phyloP scores from a whole-genome alignment of 2,888 invertebrate genomes.

The Zygothrica quintamaculata region DNA sequence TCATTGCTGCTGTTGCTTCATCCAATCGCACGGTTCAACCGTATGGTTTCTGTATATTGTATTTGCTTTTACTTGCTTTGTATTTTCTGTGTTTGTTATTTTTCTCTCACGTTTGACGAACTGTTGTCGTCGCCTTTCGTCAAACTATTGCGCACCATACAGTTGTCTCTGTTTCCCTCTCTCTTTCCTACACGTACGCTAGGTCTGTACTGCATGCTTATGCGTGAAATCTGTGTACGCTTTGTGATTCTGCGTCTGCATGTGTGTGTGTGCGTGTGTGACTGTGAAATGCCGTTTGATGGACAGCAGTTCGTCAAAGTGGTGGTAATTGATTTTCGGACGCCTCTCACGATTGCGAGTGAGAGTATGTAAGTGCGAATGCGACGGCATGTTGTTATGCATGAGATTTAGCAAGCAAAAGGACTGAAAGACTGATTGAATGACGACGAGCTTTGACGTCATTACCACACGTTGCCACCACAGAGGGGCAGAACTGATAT shows the following conservation, averaged over 20 bases:
- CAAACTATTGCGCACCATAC: conserved; percentile 54
- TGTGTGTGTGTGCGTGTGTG: not conserved
- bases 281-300: conserved; percentile 58
- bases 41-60: conserved; percentile 56
- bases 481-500: conserved; percentile 37
- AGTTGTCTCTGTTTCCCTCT: conserved; percentile 49
- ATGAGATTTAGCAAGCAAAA: conserved; percentile 65
- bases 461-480: conserved; percentile 39
- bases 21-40: conserved; percentile 72
- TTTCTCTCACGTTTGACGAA: conserved; percentile 65
- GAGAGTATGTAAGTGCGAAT: conserved; percentile 61
- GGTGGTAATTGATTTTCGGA: conserved; percentile 78
- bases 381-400: conserved; percentile 58
- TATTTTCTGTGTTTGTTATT: conserved; percentile 44
- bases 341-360: conserved; percentile 46
- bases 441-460: conserved; percentile 62
- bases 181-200: conserved; percentile 55
- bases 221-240: not conserved
- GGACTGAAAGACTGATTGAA: conserved; percentile 24
- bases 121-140: conserved; percentile 79
- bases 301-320: conserved; percentile 84
- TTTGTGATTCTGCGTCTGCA: no score
- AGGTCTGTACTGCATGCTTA: conserved; percentile 34
- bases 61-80: conserved; percentile 39
- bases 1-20: conserved; percentile 45